These are phyloP conservation scores for Branchinecta sandiegonensis DNA, from an alignment of 2,888 invertebrate species.

Conservation along the genomic window DNA sequence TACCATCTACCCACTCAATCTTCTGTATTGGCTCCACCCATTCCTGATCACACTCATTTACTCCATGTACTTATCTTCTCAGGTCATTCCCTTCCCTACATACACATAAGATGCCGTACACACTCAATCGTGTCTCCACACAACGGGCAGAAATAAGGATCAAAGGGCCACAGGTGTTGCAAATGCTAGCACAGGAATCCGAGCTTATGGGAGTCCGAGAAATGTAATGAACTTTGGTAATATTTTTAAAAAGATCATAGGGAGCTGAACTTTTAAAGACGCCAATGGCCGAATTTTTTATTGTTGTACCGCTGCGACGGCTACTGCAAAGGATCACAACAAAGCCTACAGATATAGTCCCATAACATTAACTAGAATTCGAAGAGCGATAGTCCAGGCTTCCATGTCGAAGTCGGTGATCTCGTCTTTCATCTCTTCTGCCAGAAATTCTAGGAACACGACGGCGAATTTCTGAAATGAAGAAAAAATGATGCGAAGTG, in stretches of 20 bases:
- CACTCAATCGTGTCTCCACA: background rate
- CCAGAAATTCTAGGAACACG: slow-evolving; percentile 1
- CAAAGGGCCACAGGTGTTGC: no score
- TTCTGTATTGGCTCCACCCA: background rate
- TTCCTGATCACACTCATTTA: background rate
- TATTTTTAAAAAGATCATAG: no score
- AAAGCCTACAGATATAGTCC: background rate
- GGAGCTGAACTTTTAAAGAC: no score
- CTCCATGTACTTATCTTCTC: background rate
- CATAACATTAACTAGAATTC: background rate
- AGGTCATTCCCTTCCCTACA: background rate
- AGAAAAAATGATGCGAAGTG: no score
- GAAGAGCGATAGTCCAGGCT: slow-evolving; percentile 1
- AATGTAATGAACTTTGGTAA: no score
- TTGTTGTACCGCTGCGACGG: no score
- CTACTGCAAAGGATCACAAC: no score
- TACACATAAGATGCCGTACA: background rate
- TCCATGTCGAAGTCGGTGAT: slow-evolving; percentile 2
- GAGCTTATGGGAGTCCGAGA: no score
- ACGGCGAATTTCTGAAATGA: background rate
- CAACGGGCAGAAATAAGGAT: background rate
- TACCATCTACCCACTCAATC: background rate
- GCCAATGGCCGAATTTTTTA: no score
- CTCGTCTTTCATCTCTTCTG: background rate
- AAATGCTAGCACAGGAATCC: no score